Percentiles rank a stretch among this genome's conserved stretches.
Evolutionary conservation across 2,113 vertebrate species (phyloP).

Genomic region (Tamias sibiricus): DNA sequence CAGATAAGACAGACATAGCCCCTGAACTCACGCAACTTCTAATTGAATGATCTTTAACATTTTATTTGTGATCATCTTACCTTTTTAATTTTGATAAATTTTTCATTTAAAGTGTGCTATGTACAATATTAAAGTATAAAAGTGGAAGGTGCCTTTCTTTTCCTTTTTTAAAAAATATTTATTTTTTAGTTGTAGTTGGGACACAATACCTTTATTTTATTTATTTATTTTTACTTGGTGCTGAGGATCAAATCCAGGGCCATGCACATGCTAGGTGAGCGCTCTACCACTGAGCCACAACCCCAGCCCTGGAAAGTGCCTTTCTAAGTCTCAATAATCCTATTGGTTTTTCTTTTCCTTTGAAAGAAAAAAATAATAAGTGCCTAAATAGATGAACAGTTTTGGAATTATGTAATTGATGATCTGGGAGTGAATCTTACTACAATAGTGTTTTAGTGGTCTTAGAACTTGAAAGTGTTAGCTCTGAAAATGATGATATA

Average conservation of each 20-base stretch:
- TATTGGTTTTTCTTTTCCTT: not conserved
- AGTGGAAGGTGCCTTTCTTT: not conserved
- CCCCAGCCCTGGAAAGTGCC: not conserved
- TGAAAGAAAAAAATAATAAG: not conserved
- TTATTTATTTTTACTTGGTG: no score
- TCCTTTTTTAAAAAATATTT: no score
- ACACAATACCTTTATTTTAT: no score
- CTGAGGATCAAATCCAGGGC: no score
- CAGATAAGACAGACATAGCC: not conserved
- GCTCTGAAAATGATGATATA: conserved; percentile 19
- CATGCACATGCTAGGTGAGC: no score
- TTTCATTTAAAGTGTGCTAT: not conserved
- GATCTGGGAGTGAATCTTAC: not conserved
- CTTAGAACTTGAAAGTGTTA: not conserved
- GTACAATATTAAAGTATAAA: not conserved
- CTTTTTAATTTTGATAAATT: not conserved
- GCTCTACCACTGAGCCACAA: no score
- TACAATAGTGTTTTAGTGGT: not conserved
- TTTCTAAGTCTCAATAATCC: not conserved
- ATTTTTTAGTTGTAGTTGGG: no score
- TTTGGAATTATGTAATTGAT: not conserved
- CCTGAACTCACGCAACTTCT: not conserved
- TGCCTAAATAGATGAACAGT: not conserved
- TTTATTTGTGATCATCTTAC: not conserved
- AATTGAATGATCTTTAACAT: not conserved